These are phyloP conservation scores for Agelastica alni DNA, from an alignment of 2,888 invertebrate genomes.

Conservation along the genomic window DNA sequence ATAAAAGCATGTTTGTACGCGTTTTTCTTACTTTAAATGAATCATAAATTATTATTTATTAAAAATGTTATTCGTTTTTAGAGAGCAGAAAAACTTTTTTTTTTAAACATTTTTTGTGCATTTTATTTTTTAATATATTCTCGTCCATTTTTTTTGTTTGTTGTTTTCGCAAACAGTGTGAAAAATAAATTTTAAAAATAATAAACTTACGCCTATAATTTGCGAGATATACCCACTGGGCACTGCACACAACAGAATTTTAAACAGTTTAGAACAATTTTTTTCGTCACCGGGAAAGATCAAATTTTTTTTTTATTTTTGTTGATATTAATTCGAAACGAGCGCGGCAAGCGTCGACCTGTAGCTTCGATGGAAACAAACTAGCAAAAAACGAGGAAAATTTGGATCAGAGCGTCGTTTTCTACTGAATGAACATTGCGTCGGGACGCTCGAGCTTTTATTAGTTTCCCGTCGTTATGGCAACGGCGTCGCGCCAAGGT, in stretches of 20 bases:
- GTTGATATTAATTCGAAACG: too few species aligned
- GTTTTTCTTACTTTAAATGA: too few species aligned
- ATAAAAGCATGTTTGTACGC: too few species aligned
- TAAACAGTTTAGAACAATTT: constrained; percentile 24
- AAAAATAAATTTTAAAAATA: constrained; percentile 9
- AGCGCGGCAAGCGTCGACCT: constrained; percentile 11
- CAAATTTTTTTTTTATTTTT: too few species aligned
- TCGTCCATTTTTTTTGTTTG: too few species aligned
- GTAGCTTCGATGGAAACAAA: constrained; percentile 8
- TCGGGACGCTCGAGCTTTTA: constrained; percentile 52
- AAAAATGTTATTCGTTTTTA: too few species aligned
- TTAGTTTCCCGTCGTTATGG: constrained; percentile 47
- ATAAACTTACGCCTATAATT: constrained; percentile 33
- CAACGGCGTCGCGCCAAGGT: constrained; percentile 39
- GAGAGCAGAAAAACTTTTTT: too few species aligned
- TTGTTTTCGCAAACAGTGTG: not conserved
- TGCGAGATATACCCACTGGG: constrained; percentile 31
- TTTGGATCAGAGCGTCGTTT: constrained; percentile 18
- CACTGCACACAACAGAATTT: constrained; percentile 36
- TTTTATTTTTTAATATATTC: too few species aligned
- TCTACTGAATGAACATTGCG: constrained; percentile 48
- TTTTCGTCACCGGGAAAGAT: not conserved
- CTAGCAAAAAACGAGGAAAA: constrained; percentile 16
- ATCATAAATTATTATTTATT: too few species aligned
- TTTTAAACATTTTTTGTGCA: too few species aligned